Percentiles rank a stretch among this genome's conserved stretches.
Evolutionary conservation across 2,888 invertebrate species (phyloP).

Genomic region (Hirtodrosophila confusa): DNA sequence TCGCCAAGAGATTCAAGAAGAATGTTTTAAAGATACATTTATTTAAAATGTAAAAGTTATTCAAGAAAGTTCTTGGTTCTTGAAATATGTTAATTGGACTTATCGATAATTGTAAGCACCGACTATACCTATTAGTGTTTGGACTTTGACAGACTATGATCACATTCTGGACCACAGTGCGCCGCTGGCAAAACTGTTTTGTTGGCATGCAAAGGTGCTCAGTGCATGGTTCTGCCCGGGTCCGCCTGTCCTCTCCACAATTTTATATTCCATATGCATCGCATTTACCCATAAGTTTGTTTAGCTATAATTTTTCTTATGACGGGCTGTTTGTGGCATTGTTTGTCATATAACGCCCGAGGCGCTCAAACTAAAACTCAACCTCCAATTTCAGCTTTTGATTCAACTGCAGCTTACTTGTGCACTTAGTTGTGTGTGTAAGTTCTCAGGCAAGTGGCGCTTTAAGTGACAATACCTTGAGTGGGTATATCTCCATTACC

Average conservation of each 20-base stretch:
- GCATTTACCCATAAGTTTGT: slow-evolving; percentile 25
- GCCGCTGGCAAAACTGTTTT: slow-evolving; percentile 37
- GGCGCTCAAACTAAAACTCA: slow-evolving; percentile 1
- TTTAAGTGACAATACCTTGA: slow-evolving; percentile 47
- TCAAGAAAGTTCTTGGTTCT: too few relatives aligned
- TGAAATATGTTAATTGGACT: too few relatives aligned
- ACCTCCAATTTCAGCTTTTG: background rate
- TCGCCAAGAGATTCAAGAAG: too few relatives aligned
- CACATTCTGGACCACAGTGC: too few relatives aligned
- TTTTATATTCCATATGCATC: slow-evolving; percentile 23
- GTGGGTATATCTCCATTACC: slow-evolving; percentile 40
- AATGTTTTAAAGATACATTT: too few relatives aligned
- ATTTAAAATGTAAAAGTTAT: too few relatives aligned
- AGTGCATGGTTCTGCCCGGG: slow-evolving; percentile 2
- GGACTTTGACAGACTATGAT: too few relatives aligned
- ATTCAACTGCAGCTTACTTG: background rate
- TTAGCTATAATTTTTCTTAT: slow-evolving; percentile 48
- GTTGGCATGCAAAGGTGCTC: slow-evolving; percentile 55
- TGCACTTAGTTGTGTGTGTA: background rate
- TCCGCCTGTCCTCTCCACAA: background rate
- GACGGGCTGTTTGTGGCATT: slow-evolving; percentile 50
- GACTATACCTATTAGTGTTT: too few relatives aligned
- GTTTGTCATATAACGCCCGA: slow-evolving; percentile 59
- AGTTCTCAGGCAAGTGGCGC: slow-evolving; percentile 28
- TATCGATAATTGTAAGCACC: too few relatives aligned